Conservation (phyloP, 2,888 invertebrate genomes). For the Pachliopta kotzebuea region DNA sequence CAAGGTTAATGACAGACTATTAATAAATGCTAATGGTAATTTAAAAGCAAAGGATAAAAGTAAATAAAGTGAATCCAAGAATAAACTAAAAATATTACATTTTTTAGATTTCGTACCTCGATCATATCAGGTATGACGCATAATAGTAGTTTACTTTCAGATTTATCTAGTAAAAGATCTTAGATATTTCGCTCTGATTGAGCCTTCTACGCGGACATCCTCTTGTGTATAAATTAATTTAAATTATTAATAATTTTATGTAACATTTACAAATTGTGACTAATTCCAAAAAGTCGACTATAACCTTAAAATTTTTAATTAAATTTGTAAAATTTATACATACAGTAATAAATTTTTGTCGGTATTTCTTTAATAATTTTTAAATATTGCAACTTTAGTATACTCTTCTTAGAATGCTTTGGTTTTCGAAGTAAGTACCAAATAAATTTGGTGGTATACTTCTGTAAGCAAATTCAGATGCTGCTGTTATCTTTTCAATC, state of each 20-base stretch:
- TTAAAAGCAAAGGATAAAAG: not conserved
- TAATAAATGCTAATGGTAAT: not conserved
- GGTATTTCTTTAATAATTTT: not conserved
- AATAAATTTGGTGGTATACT: slow-evolving; percentile 2
- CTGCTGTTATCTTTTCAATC: slow-evolving; percentile 32
- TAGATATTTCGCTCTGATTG: too few relatives aligned
- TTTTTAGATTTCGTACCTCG: too few relatives aligned
- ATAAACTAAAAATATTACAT: not conserved
- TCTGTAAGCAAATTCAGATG: slow-evolving; percentile 9
- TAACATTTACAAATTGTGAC: not conserved
- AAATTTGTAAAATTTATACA: not conserved
- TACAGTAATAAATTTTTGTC: not conserved
- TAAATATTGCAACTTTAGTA: slow-evolving; percentile 2
- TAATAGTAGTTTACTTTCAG: too few relatives aligned
- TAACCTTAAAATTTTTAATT: not conserved
- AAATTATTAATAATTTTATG: too few relatives aligned
- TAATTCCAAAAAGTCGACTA: not conserved
- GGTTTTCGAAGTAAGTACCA: not conserved
- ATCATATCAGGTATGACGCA: too few relatives aligned
- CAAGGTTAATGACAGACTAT: slow-evolving; percentile 16
- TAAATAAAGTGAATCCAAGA: not conserved
- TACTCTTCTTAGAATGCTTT: slow-evolving; percentile 1
- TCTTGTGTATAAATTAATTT: too few relatives aligned
- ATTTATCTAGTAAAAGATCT: too few relatives aligned
- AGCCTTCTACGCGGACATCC: too few relatives aligned